Base-by-base conservation (phyloP, 2,113 vertebrate genomes). In the Stigmatopora nigra region DNA sequence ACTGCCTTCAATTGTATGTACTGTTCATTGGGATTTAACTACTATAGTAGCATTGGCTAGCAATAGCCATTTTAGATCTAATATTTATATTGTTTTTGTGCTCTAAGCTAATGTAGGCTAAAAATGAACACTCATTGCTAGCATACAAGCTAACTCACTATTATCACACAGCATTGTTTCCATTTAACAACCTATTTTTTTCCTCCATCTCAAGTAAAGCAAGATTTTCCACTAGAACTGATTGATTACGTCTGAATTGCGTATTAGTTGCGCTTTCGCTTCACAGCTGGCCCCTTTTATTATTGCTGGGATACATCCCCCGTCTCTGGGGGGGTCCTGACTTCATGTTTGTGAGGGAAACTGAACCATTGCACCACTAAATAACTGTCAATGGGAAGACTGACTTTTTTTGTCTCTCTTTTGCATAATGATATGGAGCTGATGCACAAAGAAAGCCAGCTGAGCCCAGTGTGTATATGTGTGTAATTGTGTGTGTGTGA, bases 271-370 rank as follows among this genome's bases (percentile, higher is more conserved):
- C 35, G 57, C 36, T n/a, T 16, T 35, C 8, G 57, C 56, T 44
- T 72, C 73, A 77, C 85, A 86, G 82, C 83, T 84, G 85, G 83
- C 75, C 81, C 25, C 83, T 77, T 87, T 86, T 84, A 79, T 79
- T 82, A 85, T 82, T 71, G 78, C 64, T 65, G 69, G 56, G 31
- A 31, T 4, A 5, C 36, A 6, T 31, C 38, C 36, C n/a, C 65
- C 78, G 75, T 72, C 47, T 76, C 31, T 61, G 71, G 72, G 72
- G 81, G 82, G 82, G 82, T 78, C 71, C 75, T 79, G 80, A 84
- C 82, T 80, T 74, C 68, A 74, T 72, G 51, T 38, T 36, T 36
- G 53, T 57, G 55, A 77, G 69, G 71, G 62, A 59, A 52, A 20
- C 19, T 41, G 31, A 67, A 75, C 78, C 73, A 64, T 63, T 69